These are phyloP conservation scores for Furnarius figulus DNA, from an alignment of 2,113 vertebrate genomes.

Conservation along the genomic window DNA sequence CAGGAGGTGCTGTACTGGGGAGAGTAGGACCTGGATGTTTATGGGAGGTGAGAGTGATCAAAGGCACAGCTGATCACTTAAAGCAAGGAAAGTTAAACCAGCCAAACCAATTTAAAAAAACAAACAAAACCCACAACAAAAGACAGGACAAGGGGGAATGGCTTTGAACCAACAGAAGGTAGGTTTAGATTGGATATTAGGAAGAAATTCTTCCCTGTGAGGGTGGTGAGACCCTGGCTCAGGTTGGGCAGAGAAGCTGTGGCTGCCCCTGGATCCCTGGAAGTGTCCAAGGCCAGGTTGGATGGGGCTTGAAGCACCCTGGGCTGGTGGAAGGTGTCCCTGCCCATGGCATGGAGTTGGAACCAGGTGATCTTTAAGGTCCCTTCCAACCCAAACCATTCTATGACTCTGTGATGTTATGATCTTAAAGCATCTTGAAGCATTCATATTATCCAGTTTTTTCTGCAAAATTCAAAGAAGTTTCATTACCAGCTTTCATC, in stretches of 20 bases:
- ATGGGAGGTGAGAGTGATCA: not conserved
- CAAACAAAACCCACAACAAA: not conserved
- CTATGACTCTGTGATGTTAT: not conserved
- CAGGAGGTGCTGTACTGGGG: rapidly evolving
- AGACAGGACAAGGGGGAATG: not conserved
- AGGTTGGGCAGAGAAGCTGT: not conserved
- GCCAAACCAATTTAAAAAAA: not conserved
- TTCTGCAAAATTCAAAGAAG: not conserved
- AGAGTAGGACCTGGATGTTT: not conserved
- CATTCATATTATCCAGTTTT: not conserved
- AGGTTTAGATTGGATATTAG: not conserved
- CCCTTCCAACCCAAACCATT: not conserved
- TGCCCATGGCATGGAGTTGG: not conserved
- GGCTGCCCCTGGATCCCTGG: not conserved
- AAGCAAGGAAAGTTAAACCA: not conserved
- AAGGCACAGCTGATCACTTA: not conserved
- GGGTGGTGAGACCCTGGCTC: not conserved
- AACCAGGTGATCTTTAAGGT: not conserved
- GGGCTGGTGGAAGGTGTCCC: rapidly evolving
- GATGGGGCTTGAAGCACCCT: rapidly evolving
- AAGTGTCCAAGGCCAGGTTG: not conserved
- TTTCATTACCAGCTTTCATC: not conserved
- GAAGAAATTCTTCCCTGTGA: not conserved
- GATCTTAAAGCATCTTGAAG: not conserved
- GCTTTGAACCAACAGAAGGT: not conserved